Conservation (phyloP, 2,888 invertebrate species). For the Gymnoscelis rufifasciata region DNA sequence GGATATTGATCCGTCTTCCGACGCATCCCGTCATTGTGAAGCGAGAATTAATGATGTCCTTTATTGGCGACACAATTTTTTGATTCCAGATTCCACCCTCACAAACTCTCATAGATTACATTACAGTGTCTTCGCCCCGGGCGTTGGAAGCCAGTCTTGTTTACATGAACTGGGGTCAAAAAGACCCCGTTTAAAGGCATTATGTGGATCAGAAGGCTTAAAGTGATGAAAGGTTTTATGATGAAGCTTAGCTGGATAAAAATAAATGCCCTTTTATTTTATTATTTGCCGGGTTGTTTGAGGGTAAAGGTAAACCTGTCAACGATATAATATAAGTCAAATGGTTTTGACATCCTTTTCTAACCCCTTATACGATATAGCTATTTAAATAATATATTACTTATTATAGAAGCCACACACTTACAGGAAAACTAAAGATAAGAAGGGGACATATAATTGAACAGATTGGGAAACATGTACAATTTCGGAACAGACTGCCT, state of each 20-base stretch:
- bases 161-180: conserved; percentile 63
- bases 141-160: conserved; percentile 64
- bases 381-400: no score
- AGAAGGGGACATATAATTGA: no score
- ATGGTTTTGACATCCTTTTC: no score
- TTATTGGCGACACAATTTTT: conserved; percentile 69
- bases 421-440: no score
- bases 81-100: conserved; percentile 32
- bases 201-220: conserved; percentile 54
- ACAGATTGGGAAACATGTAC: no score
- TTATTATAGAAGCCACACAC: no score
- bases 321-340: neutral
- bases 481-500: no score
- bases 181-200: conserved; percentile 60
- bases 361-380: no score
- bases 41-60: conserved; percentile 83
- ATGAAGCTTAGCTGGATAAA: conserved; percentile 26
- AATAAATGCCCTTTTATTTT: conserved; percentile 15
- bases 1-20: conserved; percentile 59
- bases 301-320: neutral
- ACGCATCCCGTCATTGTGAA: conserved; percentile 40
- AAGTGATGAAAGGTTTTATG: conserved; percentile 32
- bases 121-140: conserved; percentile 25
- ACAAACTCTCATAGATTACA: conserved; percentile 22
- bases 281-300: neutral